Evolutionary conservation across 2,888 invertebrate species (phyloP), one percentile per base, ranked within the genome.

Genomic region (Oligia fasciuncula): DNA sequence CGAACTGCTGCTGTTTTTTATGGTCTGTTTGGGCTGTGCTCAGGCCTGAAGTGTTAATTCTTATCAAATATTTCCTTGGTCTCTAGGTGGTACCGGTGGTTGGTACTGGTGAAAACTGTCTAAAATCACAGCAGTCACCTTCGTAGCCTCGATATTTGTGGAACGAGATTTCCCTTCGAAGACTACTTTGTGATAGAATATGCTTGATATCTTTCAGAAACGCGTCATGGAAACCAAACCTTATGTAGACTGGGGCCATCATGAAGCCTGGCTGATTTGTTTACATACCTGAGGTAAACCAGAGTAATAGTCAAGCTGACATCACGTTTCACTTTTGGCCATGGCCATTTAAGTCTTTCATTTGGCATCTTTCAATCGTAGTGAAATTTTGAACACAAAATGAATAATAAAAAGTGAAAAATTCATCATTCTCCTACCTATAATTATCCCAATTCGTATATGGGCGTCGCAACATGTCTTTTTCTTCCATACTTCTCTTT

Each of bases 131-230:
- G 9, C 9, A 23, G 57, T 19, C 17, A 1, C 51, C 40, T 23
- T 23, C 54, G 9, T 2, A 23, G 54, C 54, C 54, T 57, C 9
- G 8, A 57, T 40, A 43, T 40, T 67, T 14, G n/a, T 43, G 66
- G n/a, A 43, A n/a, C 14, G 43, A 67, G 43, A 67, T n/a, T 14
- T n/a, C 9, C 17, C 4, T 67, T 67, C n/a, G 4, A 9, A 67
- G 43, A 4, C n/a, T n/a, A 9, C 17, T n/a, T 67, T 67, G 8
- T 46, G 43, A n/a, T 46, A n/a, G 17, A 46, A 46, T 68, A 3
- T 57, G 46, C n/a, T 46, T 68, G 29, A 46, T 68, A 19, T 68
- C 68, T 68, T 68, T 68, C 46, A 46, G 68, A 68, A 68, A 29
- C n/a, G 17, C 11, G 29, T 46, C 29, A 68, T 68, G 68, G 29